Base-by-base conservation (phyloP, 2,113 vertebrate genomes). In the Cathartes aura region DNA sequence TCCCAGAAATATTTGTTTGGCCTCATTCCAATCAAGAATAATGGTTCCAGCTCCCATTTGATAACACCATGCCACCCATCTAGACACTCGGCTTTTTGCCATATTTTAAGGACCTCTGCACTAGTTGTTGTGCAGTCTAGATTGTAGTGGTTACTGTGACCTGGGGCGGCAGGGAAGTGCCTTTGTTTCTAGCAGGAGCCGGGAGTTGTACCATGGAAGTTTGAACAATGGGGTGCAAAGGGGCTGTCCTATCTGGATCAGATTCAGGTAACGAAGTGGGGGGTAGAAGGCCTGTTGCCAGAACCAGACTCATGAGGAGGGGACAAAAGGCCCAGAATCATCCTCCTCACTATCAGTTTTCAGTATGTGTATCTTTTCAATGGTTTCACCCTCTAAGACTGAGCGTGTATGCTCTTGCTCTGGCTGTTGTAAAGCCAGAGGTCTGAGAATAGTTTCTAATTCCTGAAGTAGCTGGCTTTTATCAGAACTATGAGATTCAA, bases 391-490 rank as follows among this genome's bases (percentile, higher is more conserved):
- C 6, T 66, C 30, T 56, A 45, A 74, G 3, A n/a, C 16, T 18
- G 13, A 43, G 5, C 0, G 0, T n/a, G 1, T 9, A 5, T 20
- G 45, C 12, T 40, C 12, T 83, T 58, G 20, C 11, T 34, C 13
- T n/a, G n/a, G 10, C 53, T 87, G 11, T 45, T 59, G 53, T 42
- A 58, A 92, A 87, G 11, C 5, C 32, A 84, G 22, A 22, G 8
- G 16, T 56, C 32, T 74, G 24, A 70, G 29, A 32, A 12, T 63
- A 10, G 8, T 68, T 73, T 70, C 43, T 85, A 64, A 52, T 47
- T 63, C 14, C 21, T 52, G 6, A 59, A 59, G 19, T 8, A 78
- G 3, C 1, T 68, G n/a, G 9, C 11, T 79, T 88, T 62, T 71
- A 48, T 32, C 70, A 70, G 47, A 27, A 26, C 23, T 52, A 5